These are phyloP conservation scores for Mesoligia furuncula DNA, from an alignment of 2,888 invertebrate species.

Conservation along the genomic window DNA sequence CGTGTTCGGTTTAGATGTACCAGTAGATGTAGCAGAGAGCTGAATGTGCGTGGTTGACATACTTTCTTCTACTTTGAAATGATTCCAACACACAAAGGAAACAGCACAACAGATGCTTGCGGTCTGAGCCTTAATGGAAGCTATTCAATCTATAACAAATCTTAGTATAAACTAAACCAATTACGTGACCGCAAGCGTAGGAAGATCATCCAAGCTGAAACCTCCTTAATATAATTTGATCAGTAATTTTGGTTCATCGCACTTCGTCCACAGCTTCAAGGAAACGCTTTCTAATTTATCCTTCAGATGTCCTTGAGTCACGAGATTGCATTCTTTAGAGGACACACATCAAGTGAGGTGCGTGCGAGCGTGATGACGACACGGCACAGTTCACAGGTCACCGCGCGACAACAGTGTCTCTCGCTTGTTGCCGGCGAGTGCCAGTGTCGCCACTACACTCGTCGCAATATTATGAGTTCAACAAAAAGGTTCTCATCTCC, in stretches of 20 bases:
- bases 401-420: conserved; percentile 31
- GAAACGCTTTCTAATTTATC: conserved; percentile 7
- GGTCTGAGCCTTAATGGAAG: conserved; percentile 3
- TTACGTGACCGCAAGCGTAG: conserved; percentile 34
- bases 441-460: conserved; percentile 29
- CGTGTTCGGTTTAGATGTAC: background rate
- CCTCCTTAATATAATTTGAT: conserved; percentile 39
- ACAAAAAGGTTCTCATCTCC: conserved; percentile 53
- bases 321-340: conserved; percentile 54
- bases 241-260: conserved; percentile 30
- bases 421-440: conserved; percentile 6
- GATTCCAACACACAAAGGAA: conserved; percentile 5
- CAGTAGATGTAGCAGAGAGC: background rate
- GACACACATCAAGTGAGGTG: conserved; percentile 22
- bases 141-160: conserved; percentile 16
- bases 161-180: conserved; percentile 39
- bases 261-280: conserved; percentile 2
- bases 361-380: conserved; percentile 29
- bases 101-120: conserved; percentile 8
- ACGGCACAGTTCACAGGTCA: conserved; percentile 46
- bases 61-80: background rate
- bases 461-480: conserved; percentile 48
- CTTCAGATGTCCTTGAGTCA: conserved; percentile 10
- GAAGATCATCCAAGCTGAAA: conserved; percentile 25
- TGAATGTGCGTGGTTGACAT: background rate